These are phyloP conservation scores for Macquaria australasica DNA, from an alignment of 2,113 vertebrate genomes.

Conservation along the genomic window DNA sequence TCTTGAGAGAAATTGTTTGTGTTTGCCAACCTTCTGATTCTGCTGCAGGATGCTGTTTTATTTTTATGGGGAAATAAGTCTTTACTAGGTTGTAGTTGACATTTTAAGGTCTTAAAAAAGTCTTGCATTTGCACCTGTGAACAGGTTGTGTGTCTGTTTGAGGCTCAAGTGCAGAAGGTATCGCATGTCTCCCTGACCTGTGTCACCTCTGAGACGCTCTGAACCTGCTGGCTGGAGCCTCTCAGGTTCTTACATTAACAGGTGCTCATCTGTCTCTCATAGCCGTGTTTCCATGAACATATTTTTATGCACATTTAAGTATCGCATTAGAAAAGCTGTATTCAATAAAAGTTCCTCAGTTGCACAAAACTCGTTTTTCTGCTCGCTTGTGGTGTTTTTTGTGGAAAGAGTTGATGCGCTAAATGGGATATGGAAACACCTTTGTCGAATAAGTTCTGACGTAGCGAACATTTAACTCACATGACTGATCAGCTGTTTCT, in stretches of 20 bases:
- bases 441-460: too few relatives aligned
- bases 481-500: too few relatives aligned
- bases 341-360: too few relatives aligned
- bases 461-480: too few relatives aligned
- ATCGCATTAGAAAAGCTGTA: too few relatives aligned
- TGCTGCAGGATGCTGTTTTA: neutral
- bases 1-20: neutral
- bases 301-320: too few relatives aligned
- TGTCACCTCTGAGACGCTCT: too few relatives aligned
- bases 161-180: neutral
- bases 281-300: too few relatives aligned
- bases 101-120: neutral
- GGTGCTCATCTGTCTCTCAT: neutral
- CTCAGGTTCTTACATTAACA: neutral
- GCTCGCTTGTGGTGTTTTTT: too few relatives aligned
- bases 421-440: too few relatives aligned
- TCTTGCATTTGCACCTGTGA: neutral
- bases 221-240: neutral
- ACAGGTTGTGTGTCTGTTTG: neutral
- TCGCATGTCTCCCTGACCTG: neutral
- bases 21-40: neutral
- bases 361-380: too few relatives aligned
- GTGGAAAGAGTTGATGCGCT: too few relatives aligned
- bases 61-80: neutral
- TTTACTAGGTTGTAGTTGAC: neutral